Percentiles rank a stretch among this genome's conserved stretches.
phyloP scores from a whole-genome alignment of 2,888 invertebrate species.

The Platycnemis pennipes region DNA sequence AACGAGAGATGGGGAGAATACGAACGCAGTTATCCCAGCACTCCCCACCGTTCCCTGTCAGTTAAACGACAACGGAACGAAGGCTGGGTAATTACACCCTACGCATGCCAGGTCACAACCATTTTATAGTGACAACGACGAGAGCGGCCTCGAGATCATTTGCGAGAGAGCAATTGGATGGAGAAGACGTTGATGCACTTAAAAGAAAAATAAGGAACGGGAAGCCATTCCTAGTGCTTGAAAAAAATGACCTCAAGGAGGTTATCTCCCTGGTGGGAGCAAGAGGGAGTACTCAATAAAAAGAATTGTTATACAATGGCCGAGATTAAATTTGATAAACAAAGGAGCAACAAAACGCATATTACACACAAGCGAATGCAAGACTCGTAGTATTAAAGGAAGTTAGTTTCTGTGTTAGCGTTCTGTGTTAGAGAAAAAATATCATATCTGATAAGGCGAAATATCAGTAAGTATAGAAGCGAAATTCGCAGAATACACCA shows the following conservation, averaged over 20 bases:
- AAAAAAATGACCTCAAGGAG: background rate
- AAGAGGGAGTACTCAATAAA: background rate
- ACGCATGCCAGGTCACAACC: background rate
- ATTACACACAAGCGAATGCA: background rate
- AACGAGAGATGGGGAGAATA: background rate
- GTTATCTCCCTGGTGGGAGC: background rate
- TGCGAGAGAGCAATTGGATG: background rate
- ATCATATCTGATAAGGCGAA: no score
- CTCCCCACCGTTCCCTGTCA: background rate
- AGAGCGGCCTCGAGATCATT: background rate
- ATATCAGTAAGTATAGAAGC: no score
- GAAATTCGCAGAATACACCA: no score
- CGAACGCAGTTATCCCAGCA: background rate
- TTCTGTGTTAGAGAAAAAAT: no score
- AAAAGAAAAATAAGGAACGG: background rate
- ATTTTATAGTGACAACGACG: slow-evolving; percentile 10
- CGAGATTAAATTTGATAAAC: background rate
- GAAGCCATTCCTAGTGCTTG: background rate
- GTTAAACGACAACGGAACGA: background rate
- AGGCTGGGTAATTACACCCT: background rate
- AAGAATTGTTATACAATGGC: background rate
- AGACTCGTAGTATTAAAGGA: background rate
- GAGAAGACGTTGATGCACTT: background rate
- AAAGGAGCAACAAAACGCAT: background rate
- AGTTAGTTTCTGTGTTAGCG: no score